A percentile compares a stretch with the other conserved stretches of the same genome.
phyloP scores from a whole-genome alignment of 1,140 invertebrate genomes.

The Pectinophora gossypiella region DNA sequence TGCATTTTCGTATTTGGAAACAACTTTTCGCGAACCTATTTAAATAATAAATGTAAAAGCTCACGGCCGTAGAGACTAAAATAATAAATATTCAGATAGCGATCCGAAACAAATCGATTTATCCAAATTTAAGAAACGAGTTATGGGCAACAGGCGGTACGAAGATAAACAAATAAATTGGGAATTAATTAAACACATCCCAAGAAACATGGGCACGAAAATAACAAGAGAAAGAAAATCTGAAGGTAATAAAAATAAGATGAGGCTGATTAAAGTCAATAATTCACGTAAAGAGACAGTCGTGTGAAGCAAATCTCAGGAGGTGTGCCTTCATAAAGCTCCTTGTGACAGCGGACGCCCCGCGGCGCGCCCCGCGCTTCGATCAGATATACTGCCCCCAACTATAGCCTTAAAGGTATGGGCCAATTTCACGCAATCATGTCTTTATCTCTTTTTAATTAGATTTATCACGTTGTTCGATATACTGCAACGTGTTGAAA shows the following conservation, averaged over 20 bases:
- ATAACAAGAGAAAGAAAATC: constrained; percentile 11
- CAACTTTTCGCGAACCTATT: too few species aligned
- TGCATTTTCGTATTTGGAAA: too few species aligned
- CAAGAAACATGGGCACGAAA: neutral
- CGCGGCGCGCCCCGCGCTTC: constrained; percentile 9
- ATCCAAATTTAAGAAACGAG: neutral
- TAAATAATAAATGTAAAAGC: too few species aligned
- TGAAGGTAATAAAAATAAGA: constrained; percentile 26
- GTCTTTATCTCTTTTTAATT: neutral
- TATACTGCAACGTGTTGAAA: neutral
- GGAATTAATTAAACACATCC: neutral
- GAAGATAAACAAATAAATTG: neutral
- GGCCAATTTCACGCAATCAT: neutral
- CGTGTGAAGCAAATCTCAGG: constrained; percentile 35
- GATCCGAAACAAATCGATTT: neutral
- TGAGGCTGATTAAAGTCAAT: constrained; percentile 34
- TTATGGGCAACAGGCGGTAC: neutral
- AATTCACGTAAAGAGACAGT: constrained; percentile 31
- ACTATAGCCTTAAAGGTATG: neutral
- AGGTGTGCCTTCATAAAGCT: constrained; percentile 40
- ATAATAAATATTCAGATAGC: neutral
- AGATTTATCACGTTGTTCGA: neutral
- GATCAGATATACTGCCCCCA: neutral
- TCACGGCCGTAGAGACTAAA: neutral
- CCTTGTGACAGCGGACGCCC: constrained; percentile 33